Evolutionary conservation across 2,113 vertebrate genomes (phyloP).

Genomic region (Pelobates fuscus): DNA sequence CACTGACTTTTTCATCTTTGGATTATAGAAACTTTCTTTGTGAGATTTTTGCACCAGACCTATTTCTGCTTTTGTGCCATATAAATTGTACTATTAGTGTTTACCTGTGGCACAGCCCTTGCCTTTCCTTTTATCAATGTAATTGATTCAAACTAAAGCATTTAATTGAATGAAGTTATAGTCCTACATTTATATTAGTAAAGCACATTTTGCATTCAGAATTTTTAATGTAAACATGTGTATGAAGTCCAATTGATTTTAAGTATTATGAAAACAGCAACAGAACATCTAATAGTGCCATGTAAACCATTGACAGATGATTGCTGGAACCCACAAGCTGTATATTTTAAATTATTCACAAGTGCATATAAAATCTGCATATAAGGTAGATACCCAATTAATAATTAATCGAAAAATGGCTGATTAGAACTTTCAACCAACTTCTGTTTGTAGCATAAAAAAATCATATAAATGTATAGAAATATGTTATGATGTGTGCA

Average conservation of each 20-base stretch:
- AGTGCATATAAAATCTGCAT: conserved; percentile 70
- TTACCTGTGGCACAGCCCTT: no score
- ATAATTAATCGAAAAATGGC: conserved; percentile 66
- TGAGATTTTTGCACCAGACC: no score
- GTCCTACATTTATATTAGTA: no score
- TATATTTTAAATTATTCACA: conserved; percentile 76
- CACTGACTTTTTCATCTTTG: no score
- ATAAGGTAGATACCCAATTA: conserved; percentile 70
- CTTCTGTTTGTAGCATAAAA: conserved; percentile 57
- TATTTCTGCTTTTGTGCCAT: no score
- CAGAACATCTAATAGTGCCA: background rate
- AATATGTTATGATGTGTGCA: background rate
- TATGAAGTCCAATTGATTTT: background rate
- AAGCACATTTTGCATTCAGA: no score
- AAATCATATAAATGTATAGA: conserved; percentile 14
- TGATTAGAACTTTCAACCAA: conserved; percentile 60
- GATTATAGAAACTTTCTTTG: no score
- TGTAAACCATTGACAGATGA: conserved; percentile 67
- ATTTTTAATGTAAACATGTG: background rate
- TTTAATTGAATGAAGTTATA: no score
- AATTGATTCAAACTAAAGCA: no score
- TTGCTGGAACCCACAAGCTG: conserved; percentile 65
- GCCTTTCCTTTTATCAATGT: no score
- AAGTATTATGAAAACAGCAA: conserved; percentile 29
- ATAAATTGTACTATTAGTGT: no score